Evolutionary conservation across 2,888 invertebrate genomes (phyloP).

Genomic region (Sericinus montela): DNA sequence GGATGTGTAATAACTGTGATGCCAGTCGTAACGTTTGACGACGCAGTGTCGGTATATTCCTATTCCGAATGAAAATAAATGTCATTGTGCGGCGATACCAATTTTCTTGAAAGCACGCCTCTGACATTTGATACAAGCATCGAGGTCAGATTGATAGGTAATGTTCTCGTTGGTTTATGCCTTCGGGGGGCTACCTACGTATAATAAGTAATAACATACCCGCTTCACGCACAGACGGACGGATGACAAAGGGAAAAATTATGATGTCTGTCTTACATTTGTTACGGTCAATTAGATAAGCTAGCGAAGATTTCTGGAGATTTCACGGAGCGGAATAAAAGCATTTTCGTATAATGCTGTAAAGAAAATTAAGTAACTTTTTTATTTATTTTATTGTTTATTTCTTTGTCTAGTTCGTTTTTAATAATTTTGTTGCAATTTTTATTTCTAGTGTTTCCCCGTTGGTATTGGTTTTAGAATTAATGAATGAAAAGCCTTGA

Average conservation of each 20-base stretch:
- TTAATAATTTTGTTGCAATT: too few species aligned
- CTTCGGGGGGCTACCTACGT: not conserved
- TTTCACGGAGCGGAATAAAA: slow-evolving; percentile 11
- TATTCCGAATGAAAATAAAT: slow-evolving; percentile 24
- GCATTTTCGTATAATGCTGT: slow-evolving; percentile 1
- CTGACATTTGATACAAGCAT: slow-evolving; percentile 31
- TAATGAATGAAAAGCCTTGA: too few species aligned
- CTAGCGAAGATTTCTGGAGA: slow-evolving; percentile 2
- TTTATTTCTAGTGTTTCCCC: too few species aligned
- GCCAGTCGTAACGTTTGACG: slow-evolving; percentile 18
- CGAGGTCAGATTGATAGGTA: slow-evolving; percentile 24
- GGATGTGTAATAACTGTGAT: slow-evolving; percentile 8
- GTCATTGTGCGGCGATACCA: slow-evolving; percentile 26
- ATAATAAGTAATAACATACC: slow-evolving; percentile 7
- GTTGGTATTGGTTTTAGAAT: too few species aligned
- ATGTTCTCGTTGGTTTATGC: slow-evolving; percentile 12
- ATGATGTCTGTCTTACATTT: slow-evolving; percentile 15
- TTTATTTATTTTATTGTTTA: too few species aligned
- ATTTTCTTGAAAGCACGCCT: slow-evolving; percentile 32
- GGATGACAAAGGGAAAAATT: slow-evolving; percentile 14
- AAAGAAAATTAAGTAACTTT: not conserved
- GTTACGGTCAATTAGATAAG: slow-evolving; percentile 17
- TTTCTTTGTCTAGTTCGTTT: too few species aligned
- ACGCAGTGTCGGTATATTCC: slow-evolving; percentile 12
- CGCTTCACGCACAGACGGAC: not conserved